Conservation (phyloP, 2,113 vertebrate genomes). For the Ornithorhynchus anatinus region DNA sequence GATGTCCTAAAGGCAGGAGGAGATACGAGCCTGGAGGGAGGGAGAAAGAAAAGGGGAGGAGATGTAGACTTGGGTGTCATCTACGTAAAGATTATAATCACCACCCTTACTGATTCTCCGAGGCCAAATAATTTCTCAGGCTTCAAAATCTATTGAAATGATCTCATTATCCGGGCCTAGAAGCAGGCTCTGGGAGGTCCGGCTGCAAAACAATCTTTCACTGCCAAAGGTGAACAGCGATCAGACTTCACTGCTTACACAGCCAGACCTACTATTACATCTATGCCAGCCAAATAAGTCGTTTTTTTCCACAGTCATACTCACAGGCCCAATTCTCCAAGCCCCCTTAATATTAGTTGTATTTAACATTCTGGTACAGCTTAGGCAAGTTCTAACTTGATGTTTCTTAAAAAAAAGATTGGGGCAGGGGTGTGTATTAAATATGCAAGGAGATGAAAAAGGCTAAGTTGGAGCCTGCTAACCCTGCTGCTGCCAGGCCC, state of each 20-base stretch:
- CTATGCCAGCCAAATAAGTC: no score
- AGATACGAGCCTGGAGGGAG: no score
- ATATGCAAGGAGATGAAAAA: no score
- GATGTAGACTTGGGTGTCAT: no score
- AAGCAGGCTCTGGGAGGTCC: background rate
- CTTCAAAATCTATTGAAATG: background rate
- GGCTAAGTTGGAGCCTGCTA: no score
- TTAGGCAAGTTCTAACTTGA: background rate
- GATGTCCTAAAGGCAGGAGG: no score
- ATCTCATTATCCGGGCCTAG: background rate
- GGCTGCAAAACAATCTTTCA: background rate
- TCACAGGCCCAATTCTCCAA: background rate
- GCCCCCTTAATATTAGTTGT: background rate
- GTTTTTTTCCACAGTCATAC: no score
- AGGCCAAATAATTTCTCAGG: background rate
- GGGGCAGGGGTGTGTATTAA: no score
- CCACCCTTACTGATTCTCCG: no score
- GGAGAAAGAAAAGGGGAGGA: no score
- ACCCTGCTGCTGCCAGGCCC: no score
- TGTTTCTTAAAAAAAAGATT: conserved; percentile 4
- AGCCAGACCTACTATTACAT: background rate
- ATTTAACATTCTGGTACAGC: background rate
- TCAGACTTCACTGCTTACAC: background rate
- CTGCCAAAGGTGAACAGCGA: background rate
- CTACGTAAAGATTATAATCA: no score